A percentile compares a stretch with the other conserved stretches of the same genome.
These are phyloP conservation scores for Myiothlypis coronata DNA, from an alignment of 2,797 vertebrate genomes.

Conservation along the genomic window DNA sequence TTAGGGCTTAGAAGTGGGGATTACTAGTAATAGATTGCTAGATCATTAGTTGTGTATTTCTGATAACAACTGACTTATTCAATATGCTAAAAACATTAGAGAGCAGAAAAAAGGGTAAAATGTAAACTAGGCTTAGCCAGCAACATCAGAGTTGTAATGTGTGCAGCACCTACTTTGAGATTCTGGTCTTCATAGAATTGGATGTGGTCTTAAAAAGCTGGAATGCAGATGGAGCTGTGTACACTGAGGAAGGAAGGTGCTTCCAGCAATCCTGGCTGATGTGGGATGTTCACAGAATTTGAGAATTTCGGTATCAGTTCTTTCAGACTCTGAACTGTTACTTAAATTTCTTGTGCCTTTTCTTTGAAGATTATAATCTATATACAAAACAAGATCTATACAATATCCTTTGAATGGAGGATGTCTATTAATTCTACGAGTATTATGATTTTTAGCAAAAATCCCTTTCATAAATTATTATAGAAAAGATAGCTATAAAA, in stretches of 20 bases:
- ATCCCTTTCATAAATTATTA: neutral
- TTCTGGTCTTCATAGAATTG: neutral
- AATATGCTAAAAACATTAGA: neutral
- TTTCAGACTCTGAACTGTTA: neutral
- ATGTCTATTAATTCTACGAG: neutral
- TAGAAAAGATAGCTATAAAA: neutral
- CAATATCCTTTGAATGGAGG: neutral
- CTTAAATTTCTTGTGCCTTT: neutral
- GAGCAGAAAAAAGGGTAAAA: neutral
- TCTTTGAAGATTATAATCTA: neutral
- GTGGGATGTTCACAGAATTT: neutral
- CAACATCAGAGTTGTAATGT: neutral
- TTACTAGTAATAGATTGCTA: neutral
- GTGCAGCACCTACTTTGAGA: neutral
- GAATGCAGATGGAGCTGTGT: neutral
- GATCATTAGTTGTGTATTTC: neutral
- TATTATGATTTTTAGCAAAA: neutral
- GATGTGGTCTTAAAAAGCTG: neutral
- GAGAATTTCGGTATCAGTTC: neutral
- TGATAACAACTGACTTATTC: neutral
- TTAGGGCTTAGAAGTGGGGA: neutral
- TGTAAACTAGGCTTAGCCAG: neutral
- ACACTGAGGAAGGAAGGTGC: accelerated
- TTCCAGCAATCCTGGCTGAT: neutral
- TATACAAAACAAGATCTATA: neutral